These are phyloP conservation scores for Anthoscopus minutus DNA, from an alignment of 2,113 vertebrate species.

Conservation along the genomic window DNA sequence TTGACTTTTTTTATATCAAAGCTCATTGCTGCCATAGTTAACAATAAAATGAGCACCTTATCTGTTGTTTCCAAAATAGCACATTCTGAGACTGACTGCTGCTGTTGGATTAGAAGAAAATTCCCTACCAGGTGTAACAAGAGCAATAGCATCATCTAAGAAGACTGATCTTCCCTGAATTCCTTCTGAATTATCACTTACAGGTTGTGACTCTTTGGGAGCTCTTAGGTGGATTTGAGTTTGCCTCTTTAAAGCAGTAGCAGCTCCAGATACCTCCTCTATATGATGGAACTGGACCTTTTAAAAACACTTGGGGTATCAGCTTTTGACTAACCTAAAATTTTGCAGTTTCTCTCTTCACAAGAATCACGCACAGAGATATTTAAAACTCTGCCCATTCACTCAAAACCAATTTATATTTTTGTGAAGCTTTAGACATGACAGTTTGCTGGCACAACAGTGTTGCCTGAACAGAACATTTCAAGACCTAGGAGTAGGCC, in stretches of 20 bases:
- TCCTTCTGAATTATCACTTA: neutral
- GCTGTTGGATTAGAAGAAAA: neutral
- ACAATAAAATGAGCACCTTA: neutral
- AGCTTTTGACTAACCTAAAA: neutral
- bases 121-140: neutral
- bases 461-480: neutral
- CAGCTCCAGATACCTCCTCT: neutral
- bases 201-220: neutral
- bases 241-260: neutral
- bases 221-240: neutral
- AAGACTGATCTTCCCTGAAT: neutral
- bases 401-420: neutral
- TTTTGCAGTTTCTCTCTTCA: neutral
- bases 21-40: neutral
- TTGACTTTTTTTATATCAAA: neutral
- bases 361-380: accelerated
- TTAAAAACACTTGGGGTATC: neutral
- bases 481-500: neutral
- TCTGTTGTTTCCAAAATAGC: neutral
- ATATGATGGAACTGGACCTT: neutral
- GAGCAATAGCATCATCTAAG: neutral
- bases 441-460: neutral
- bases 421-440: neutral
- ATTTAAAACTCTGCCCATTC: neutral
- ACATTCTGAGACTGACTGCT: neutral